These are phyloP conservation scores for Julus scanicus DNA, from an alignment of 2,888 invertebrate genomes.

Conservation along the genomic window DNA sequence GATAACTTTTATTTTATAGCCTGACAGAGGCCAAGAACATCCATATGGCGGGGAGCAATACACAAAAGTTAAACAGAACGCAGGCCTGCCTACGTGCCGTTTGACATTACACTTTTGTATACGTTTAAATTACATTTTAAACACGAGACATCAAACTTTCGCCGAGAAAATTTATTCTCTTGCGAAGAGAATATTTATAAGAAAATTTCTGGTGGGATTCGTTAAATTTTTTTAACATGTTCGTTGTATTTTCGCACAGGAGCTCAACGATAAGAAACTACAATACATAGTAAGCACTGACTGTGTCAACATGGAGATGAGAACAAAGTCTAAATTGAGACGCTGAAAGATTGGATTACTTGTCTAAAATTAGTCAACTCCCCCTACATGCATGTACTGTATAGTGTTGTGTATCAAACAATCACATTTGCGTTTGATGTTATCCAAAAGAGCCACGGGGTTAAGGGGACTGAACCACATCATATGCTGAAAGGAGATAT, in stretches of 20 bases:
- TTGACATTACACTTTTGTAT: neutral
- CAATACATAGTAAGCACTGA: neutral
- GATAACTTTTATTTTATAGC: slow-evolving; percentile 5
- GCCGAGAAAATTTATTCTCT: neutral
- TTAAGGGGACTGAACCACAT: neutral
- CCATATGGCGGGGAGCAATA: slow-evolving; percentile 10
- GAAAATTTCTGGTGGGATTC: neutral
- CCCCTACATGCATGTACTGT: neutral
- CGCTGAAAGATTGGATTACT: slow-evolving; percentile 50
- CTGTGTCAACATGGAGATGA: neutral
- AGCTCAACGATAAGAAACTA: neutral
- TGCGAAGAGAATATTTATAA: neutral
- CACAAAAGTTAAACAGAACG: neutral
- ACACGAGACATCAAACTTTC: neutral
- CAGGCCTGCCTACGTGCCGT: neutral
- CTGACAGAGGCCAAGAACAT: slow-evolving; percentile 1
- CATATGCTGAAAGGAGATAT: neutral
- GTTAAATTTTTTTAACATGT: neutral
- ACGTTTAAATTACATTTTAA: slow-evolving; percentile 18
- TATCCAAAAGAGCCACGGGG: neutral
- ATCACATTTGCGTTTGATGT: slow-evolving; percentile 39
- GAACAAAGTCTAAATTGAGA: slow-evolving; percentile 44
- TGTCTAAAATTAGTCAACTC: slow-evolving; percentile 46
- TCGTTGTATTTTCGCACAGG: neutral
- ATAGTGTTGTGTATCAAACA: slow-evolving; percentile 3